Conservation (phyloP, 2,888 invertebrate genomes). For the Caenorhabditis angaria region DNA sequence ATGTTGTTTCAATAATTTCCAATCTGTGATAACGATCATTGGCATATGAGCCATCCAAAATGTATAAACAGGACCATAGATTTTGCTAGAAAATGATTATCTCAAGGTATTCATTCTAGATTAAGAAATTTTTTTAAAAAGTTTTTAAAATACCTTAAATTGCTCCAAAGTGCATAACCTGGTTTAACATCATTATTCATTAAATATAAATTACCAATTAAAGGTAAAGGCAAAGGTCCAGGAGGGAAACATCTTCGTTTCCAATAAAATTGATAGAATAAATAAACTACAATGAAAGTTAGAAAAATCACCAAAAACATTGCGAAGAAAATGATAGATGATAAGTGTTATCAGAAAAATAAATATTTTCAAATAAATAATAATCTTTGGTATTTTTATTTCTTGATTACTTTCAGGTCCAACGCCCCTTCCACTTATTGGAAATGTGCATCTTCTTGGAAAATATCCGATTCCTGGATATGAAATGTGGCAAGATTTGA, state of each 20-base stretch:
- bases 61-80: constrained; percentile 42
- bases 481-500: constrained; percentile 29
- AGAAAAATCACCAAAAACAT: not conserved
- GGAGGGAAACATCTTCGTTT: constrained; percentile 36
- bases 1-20: constrained; percentile 33
- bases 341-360: too few species aligned
- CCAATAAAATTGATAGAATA: constrained; percentile 35
- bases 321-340: constrained; percentile 2
- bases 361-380: too few species aligned
- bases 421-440: constrained; percentile 32
- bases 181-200: constrained; percentile 5
- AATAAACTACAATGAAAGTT: not conserved
- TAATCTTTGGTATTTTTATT: too few species aligned
- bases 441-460: constrained; percentile 29
- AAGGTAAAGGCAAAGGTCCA: constrained; percentile 36
- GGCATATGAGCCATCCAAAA: constrained; percentile 39
- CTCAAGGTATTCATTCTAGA: too few species aligned
- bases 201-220: constrained; percentile 35
- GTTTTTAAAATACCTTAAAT: too few species aligned
- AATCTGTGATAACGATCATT: constrained; percentile 36
- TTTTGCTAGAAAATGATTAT: constrained; percentile 13
- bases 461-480: constrained; percentile 33
- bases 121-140: too few species aligned
- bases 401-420: constrained; percentile 21
- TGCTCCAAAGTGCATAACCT: too few species aligned